These are phyloP conservation scores for Diadophis punctatus DNA, from an alignment of 2,113 vertebrate genomes.

Conservation along the genomic window DNA sequence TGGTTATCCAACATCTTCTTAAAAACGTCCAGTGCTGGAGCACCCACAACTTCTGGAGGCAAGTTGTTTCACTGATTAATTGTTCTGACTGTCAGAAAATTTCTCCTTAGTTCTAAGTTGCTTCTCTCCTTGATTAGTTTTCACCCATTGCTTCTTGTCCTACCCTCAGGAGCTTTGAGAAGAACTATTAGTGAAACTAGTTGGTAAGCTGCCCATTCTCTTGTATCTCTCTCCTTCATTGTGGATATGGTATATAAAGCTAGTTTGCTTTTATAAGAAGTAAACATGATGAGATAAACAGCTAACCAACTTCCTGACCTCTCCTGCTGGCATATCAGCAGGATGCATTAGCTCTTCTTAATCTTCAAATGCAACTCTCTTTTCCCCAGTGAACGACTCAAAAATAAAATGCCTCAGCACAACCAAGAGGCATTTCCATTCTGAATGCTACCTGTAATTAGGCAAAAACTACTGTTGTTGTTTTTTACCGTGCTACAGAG, in stretches of 20 bases:
- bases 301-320: conserved; percentile 3
- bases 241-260: neutral
- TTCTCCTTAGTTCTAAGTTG: no score
- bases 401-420: neutral
- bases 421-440: neutral
- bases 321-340: neutral
- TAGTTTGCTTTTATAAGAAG: neutral
- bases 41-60: no score
- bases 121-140: no score
- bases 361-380: neutral
- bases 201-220: neutral
- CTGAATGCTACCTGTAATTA: neutral
- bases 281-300: neutral
- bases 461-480: neutral
- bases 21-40: no score
- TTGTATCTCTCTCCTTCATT: neutral
- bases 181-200: neutral
- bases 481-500: neutral
- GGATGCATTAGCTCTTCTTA: neutral
- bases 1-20: no score
- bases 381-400: neutral
- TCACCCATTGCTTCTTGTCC: no score
- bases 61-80: no score
- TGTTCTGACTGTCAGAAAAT: no score
- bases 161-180: neutral